A percentile compares a stretch with the other conserved stretches of the same genome.
Conservation (phyloP, 1,140 invertebrate genomes). For the Diorhabda carinulata region DNA sequence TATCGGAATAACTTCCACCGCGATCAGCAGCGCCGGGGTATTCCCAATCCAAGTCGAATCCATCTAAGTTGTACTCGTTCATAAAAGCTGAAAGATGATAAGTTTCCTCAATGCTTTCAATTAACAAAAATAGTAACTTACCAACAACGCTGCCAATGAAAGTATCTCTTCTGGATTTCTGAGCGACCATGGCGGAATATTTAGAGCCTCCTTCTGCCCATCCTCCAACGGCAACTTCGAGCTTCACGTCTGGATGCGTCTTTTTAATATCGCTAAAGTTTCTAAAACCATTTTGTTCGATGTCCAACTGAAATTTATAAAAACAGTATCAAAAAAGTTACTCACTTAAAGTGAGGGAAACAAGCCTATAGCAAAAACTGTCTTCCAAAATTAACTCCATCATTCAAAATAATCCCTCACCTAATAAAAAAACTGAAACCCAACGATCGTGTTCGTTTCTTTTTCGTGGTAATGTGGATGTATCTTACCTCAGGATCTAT, state of each 20-base stretch:
- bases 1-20: constrained; percentile 79
- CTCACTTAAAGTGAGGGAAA: too few species aligned
- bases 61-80: constrained; percentile 73
- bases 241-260: constrained; percentile 70
- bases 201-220: constrained; percentile 85
- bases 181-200: constrained; percentile 73
- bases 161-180: constrained; percentile 60
- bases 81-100: constrained; percentile 58
- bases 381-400: too few species aligned
- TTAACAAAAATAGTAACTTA: constrained; percentile 46
- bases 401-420: too few species aligned
- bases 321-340: too few species aligned
- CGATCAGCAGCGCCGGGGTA: constrained; percentile 82
- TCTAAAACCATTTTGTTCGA: constrained; percentile 71
- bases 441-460: too few species aligned
- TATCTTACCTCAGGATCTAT: constrained; percentile 70
- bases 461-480: background rate
- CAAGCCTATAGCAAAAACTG: too few species aligned
- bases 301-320: constrained; percentile 57
- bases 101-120: background rate
- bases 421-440: too few species aligned
- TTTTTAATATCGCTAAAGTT: constrained; percentile 74
- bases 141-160: constrained; percentile 75
- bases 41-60: constrained; percentile 82
- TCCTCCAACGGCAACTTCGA: constrained; percentile 77